These are phyloP conservation scores for Lutjanus campechanus DNA, from an alignment of 2,797 vertebrate species.

Conservation along the genomic window DNA sequence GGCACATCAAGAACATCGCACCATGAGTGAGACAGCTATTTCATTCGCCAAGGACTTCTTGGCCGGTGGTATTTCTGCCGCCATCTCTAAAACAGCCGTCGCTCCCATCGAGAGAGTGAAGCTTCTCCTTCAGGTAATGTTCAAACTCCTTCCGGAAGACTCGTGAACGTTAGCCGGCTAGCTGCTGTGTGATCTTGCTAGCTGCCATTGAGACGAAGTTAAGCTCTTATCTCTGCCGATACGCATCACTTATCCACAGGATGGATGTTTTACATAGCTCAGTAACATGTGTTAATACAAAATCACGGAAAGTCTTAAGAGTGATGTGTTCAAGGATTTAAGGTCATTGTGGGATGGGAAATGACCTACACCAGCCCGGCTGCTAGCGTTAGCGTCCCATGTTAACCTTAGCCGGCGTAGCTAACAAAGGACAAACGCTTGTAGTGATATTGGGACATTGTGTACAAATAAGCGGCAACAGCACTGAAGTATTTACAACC, in stretches of 20 bases:
- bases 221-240: no score
- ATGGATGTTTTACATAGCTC: accelerated
- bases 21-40: slow-evolving; percentile 78
- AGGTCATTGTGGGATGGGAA: slow-evolving; percentile 70
- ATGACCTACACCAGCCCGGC: slow-evolving; percentile 81
- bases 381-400: slow-evolving; percentile 64
- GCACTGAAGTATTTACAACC: accelerated
- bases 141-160: slow-evolving; percentile 51
- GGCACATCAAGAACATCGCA: slow-evolving; percentile 64
- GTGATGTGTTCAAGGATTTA: neutral
- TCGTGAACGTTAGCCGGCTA: slow-evolving; percentile 54
- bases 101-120: slow-evolving; percentile 87
- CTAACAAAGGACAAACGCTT: slow-evolving; percentile 83
- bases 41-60: slow-evolving; percentile 86
- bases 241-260: accelerated
- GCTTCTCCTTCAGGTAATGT: slow-evolving; percentile 84
- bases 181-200: slow-evolving; percentile 22
- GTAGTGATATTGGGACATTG: slow-evolving; percentile 36
- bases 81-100: slow-evolving; percentile 86
- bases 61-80: slow-evolving; percentile 84
- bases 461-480: slow-evolving; percentile 31
- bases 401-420: slow-evolving; percentile 80
- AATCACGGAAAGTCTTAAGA: accelerated
- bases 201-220: neutral
- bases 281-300: accelerated